phyloP scores from a whole-genome alignment of 2,888 invertebrate species.

The Clusia tigrina region DNA sequence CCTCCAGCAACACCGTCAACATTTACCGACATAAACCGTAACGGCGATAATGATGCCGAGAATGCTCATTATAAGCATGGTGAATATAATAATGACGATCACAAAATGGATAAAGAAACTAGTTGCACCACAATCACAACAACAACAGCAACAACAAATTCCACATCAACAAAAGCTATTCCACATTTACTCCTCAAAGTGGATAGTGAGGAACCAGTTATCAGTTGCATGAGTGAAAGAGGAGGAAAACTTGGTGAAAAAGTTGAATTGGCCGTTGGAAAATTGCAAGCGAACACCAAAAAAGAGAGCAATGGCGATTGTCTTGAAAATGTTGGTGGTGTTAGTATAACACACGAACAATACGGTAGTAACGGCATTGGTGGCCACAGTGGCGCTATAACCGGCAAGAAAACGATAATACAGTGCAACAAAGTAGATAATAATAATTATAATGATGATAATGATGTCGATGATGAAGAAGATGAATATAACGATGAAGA shows the following conservation, averaged over 20 bases:
- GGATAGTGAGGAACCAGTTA: conserved; percentile 16
- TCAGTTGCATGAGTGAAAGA: conserved; percentile 28
- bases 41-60: conserved; percentile 23
- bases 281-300: conserved; percentile 11
- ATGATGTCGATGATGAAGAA: conserved; percentile 11
- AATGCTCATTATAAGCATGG: conserved; percentile 17
- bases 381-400: neutral
- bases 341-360: conserved; percentile 22
- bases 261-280: conserved; percentile 16
- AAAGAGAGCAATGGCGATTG: neutral
- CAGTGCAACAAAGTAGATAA: conserved; percentile 29
- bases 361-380: conserved; percentile 1
- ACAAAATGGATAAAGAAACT: conserved; percentile 46
- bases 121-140: conserved; percentile 39
- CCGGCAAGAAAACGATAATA: conserved; percentile 25
- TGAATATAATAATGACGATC: conserved; percentile 35
- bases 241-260: conserved; percentile 28
- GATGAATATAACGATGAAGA: neutral
- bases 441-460: too few species aligned
- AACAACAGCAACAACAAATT: conserved; percentile 1
- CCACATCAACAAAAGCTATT: conserved; percentile 19
- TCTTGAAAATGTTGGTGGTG: conserved; percentile 3
- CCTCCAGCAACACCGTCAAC: neutral
- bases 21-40: conserved; percentile 9
- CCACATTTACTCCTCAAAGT: conserved; percentile 30